Conservation (phyloP, 2,888 invertebrate species). For the Zeuzera pyrina region DNA sequence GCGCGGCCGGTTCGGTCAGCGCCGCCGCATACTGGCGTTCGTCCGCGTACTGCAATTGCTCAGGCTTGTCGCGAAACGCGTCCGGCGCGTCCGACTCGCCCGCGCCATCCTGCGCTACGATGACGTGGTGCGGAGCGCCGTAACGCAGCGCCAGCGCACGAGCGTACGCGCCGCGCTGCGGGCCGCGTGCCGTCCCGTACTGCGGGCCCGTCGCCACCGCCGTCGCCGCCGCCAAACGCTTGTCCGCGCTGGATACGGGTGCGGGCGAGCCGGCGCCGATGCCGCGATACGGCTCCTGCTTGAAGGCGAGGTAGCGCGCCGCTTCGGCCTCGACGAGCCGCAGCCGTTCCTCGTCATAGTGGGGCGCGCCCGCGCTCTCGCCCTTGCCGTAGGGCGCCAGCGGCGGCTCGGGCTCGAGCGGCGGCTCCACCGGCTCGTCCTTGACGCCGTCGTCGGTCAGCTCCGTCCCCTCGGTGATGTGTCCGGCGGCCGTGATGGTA, state of each 20-base stretch:
- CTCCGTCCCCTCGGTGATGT: conserved; percentile 51
- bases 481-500: conserved; percentile 75
- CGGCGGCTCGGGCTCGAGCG: conserved; percentile 28
- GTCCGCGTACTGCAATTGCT: conserved; percentile 39
- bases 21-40: conserved; percentile 44
- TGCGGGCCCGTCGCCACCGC: conserved; percentile 26
- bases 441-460: conserved; percentile 47
- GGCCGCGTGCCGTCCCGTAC: conserved; percentile 28
- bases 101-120: conserved; percentile 44
- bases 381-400: conserved; percentile 35
- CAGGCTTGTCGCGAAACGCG: conserved; percentile 41
- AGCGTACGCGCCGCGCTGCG: conserved; percentile 24
- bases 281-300: conserved; percentile 51
- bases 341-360: conserved; percentile 50
- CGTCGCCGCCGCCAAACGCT: conserved; percentile 30
- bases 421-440: conserved; percentile 49
- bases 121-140: conserved; percentile 46
- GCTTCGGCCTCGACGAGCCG: conserved; percentile 48
- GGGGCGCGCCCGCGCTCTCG: conserved; percentile 26
- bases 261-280: conserved; percentile 22
- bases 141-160: conserved; percentile 46
- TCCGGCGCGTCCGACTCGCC: conserved; percentile 38
- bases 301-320: conserved; percentile 54
- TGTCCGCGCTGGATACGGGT: conserved; percentile 25
- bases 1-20: conserved; percentile 34